phyloP scores from a whole-genome alignment of 2,113 vertebrate genomes.

The Notothenia rossii region DNA sequence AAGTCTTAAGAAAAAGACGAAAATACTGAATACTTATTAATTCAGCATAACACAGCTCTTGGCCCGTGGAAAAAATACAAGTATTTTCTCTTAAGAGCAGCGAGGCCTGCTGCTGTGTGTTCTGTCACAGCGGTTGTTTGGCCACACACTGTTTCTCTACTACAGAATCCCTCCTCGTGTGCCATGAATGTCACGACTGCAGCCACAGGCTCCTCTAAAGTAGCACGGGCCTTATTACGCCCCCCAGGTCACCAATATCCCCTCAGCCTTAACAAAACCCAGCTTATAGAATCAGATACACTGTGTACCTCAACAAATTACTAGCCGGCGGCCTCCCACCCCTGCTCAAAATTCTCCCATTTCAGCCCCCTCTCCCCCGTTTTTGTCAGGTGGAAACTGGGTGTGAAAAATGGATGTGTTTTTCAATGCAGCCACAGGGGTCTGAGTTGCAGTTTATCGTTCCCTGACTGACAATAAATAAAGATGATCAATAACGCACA shows the following conservation, averaged over 20 bases:
- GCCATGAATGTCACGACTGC: slow-evolving; percentile 60
- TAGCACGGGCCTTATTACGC: slow-evolving; percentile 55
- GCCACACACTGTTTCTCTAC: slow-evolving; percentile 49
- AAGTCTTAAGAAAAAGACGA: slow-evolving; percentile 1
- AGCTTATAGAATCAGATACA: slow-evolving; percentile 64
- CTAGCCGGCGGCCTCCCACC: slow-evolving; percentile 46
- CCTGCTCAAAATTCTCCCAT: slow-evolving; percentile 54
- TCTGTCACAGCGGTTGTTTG: slow-evolving; percentile 49
- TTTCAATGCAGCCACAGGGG: slow-evolving; percentile 48
- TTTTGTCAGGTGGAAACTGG: slow-evolving; percentile 67
- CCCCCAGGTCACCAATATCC: slow-evolving; percentile 65
- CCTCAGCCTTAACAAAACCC: slow-evolving; percentile 53
- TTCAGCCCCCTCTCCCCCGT: slow-evolving; percentile 15
- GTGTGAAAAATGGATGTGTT: slow-evolving; percentile 64
- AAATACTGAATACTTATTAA: slow-evolving; percentile 31
- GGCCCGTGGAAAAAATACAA: slow-evolving; percentile 27
- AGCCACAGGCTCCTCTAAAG: slow-evolving; percentile 54
- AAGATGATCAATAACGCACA: slow-evolving; percentile 34
- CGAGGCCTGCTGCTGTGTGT: slow-evolving; percentile 27
- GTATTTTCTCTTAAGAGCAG: slow-evolving; percentile 43
- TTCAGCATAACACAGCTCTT: slow-evolving; percentile 33
- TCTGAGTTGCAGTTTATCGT: slow-evolving; percentile 50
- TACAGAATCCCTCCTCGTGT: slow-evolving; percentile 42
- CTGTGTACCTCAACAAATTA: slow-evolving; percentile 66
- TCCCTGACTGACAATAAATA: slow-evolving; percentile 55